These are phyloP conservation scores for Colinus virginianus DNA, from an alignment of 2,113 vertebrate species.

Conservation along the genomic window DNA sequence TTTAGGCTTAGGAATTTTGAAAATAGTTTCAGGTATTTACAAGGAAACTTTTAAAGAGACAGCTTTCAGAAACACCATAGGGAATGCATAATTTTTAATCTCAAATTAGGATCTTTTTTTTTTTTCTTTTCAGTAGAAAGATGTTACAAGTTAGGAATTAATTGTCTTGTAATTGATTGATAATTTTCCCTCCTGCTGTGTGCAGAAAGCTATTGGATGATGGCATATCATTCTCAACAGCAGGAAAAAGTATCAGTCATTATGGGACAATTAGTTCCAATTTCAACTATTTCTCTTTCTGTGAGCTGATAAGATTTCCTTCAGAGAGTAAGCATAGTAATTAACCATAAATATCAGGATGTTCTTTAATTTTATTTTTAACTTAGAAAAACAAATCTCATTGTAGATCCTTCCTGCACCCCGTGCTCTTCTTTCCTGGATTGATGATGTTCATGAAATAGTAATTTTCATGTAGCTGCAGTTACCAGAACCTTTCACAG, in stretches of 20 bases:
- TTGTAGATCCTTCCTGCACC: not conserved
- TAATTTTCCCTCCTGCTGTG: conserved; percentile 65
- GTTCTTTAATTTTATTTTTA: not conserved
- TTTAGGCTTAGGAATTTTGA: not conserved
- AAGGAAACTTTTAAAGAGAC: conserved; percentile 4
- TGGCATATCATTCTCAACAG: conserved; percentile 51
- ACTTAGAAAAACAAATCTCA: conserved; percentile 9
- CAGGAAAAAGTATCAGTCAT: conserved; percentile 59
- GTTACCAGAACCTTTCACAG: conserved; percentile 62
- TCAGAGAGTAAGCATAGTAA: conserved; percentile 40
- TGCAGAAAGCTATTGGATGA: conserved; percentile 36
- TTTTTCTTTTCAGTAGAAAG: conserved; percentile 37
- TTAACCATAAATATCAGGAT: conserved; percentile 50
- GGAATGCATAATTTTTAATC: conserved; percentile 13
- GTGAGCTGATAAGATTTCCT: conserved; percentile 56
- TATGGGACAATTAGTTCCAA: conserved; percentile 74
- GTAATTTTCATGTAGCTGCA: conserved; percentile 58
- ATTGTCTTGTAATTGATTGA: conserved; percentile 71
- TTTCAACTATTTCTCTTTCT: conserved; percentile 59
- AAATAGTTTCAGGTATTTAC: not conserved
- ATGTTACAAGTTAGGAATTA: conserved; percentile 61
- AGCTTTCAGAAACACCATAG: not conserved
- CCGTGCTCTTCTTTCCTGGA: not conserved
- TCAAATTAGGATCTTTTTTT: conserved; percentile 8
- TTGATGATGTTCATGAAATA: conserved; percentile 18